Evolutionary conservation across 2,888 invertebrate species (phyloP).

Genomic region (Platerodrilus igneus): DNA sequence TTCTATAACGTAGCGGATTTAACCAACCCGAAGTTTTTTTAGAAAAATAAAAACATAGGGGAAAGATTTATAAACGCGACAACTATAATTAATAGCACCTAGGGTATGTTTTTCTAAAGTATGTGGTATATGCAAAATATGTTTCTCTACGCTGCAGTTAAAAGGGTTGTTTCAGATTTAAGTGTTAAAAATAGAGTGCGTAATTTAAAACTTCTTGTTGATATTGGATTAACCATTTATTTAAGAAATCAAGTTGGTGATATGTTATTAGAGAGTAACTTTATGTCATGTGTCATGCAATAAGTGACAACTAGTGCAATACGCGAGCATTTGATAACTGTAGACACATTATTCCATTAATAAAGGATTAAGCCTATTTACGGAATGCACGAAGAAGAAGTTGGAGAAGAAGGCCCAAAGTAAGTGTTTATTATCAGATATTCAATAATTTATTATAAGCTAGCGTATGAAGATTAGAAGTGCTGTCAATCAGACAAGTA

Average conservation of each 20-base stretch:
- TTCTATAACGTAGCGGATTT: conserved; percentile 5
- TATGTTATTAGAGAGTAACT: too few relatives aligned
- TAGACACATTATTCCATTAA: too few relatives aligned
- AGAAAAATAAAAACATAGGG: conserved; percentile 9
- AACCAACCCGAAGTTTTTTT: conserved; percentile 14
- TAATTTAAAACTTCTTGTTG: too few relatives aligned
- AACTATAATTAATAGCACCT: conserved; percentile 18
- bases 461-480: too few relatives aligned
- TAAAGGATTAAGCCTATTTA: conserved; percentile 7
- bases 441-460: too few relatives aligned
- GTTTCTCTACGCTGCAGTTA: conserved; percentile 13
- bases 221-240: too few relatives aligned
- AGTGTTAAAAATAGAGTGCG: conserved; percentile 14
- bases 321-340: too few relatives aligned
- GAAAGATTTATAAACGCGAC: conserved; percentile 12
- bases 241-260: too few relatives aligned
- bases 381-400: conserved; percentile 13
- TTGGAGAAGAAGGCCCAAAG: conserved; percentile 7
- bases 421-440: not conserved
- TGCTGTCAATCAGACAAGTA: too few relatives aligned
- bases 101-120: conserved; percentile 17
- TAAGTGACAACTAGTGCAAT: too few relatives aligned
- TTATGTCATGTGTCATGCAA: too few relatives aligned
- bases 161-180: conserved; percentile 9
- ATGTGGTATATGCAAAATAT: conserved; percentile 15